Base-by-base conservation (phyloP, 1,140 invertebrate genomes). In the Helicoverpa armigera region DNA sequence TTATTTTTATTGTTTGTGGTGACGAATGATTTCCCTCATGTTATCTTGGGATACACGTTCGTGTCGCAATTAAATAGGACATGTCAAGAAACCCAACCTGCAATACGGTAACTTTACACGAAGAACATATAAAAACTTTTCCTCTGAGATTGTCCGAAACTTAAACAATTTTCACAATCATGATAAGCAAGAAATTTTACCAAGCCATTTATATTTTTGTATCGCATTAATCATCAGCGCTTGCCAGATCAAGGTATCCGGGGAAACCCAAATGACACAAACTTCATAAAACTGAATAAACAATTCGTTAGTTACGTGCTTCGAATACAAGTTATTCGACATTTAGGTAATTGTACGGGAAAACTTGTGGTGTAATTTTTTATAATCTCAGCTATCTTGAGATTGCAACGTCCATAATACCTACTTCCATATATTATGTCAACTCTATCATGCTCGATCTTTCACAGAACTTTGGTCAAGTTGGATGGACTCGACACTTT, bases 1-100 rank as follows among this genome's bases (percentile, higher is more conserved):
- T 83, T 79, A 58, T 77, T 81, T 35, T 75, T 75, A 70, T 79
- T 58, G 51, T 79, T 70, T 65, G 60, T 29, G 75, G 23, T 67
- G 14, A 58, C 3, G 60, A 48, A n/a, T 4, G 48, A 31, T 65
- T 77, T 54, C 54, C n/a, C 14, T 67, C 31, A 48, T 58, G 18
- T 74, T 74, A 60, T 11, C 10, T 75, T 18, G 10, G 16, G 13
- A 23, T 60, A 12, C 73, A 23, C 61, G 73, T 50, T 75, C 23
- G 14, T 61, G 56, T 60, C 48, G 29, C 73, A 75, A 50, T 51
- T 43, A 75, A 56, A 61, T 48, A 35, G 70, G 70, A n/a, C 70
- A 56, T 31, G 53, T 43, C 29, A 56, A 56, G 31, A 73, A 56
- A 35, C 12, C 18, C 12, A 73, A 58, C 9, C 53, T 58, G 58